These are phyloP conservation scores for Vombatus ursinus DNA, from an alignment of 2,113 vertebrate species.

Conservation along the genomic window DNA sequence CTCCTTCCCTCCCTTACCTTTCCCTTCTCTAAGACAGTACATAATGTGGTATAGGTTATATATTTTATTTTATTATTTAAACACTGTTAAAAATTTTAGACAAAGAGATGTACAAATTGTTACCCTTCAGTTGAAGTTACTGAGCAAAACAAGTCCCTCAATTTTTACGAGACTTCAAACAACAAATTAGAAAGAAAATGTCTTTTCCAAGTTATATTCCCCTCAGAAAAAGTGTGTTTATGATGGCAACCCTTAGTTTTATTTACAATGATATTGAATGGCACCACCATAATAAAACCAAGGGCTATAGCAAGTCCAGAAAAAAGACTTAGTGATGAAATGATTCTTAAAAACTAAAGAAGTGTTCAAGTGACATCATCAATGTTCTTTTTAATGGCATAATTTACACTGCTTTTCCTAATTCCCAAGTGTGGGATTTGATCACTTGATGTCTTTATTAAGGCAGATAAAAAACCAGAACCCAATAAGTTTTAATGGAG, in stretches of 20 bases:
- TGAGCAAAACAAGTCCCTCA: slow-evolving; percentile 31
- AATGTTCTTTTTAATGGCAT: neutral
- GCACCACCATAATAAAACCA: neutral
- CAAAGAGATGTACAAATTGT: slow-evolving; percentile 37
- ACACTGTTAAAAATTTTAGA: slow-evolving; percentile 30
- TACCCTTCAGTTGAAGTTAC: neutral
- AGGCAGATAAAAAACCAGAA: neutral
- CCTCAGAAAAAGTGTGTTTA: neutral
- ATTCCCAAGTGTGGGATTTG: neutral
- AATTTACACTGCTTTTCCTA: neutral
- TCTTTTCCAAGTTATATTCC: neutral
- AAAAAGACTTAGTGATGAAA: neutral
- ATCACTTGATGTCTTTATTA: neutral
- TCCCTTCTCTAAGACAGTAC: neutral
- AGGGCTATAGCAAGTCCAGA: neutral
- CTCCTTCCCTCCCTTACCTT: neutral
- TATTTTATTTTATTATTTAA: slow-evolving; percentile 17
- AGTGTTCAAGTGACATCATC: neutral
- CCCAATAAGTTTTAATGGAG: neutral
- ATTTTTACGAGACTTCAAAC: slow-evolving; percentile 12
- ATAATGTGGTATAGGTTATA: neutral
- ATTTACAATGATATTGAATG: neutral
- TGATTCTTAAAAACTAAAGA: neutral
- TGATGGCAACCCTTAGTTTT: neutral
- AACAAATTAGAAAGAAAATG: neutral